These are phyloP conservation scores for Drosophila neoperkinsi DNA, from an alignment of 2,888 invertebrate species.

Conservation along the genomic window DNA sequence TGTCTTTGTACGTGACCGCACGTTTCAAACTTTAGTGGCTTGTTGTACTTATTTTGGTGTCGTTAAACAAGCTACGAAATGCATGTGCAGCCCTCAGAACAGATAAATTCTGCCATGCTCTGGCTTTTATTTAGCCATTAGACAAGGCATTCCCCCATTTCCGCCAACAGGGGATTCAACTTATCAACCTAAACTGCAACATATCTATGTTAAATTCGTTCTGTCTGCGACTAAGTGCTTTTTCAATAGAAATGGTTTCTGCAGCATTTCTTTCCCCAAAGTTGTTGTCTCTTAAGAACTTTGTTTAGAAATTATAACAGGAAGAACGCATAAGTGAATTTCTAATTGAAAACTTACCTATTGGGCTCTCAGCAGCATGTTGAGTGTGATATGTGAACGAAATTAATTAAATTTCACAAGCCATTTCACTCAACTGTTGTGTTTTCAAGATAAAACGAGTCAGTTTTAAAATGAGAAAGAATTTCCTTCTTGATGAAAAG, in stretches of 20 bases:
- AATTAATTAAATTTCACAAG: slow-evolving; percentile 47
- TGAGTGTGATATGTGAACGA: slow-evolving; percentile 19
- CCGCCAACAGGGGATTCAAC: slow-evolving; percentile 14
- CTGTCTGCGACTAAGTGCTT: slow-evolving; percentile 71
- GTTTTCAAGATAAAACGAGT: background rate
- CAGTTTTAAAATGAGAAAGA: background rate
- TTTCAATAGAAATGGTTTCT: slow-evolving; percentile 62
- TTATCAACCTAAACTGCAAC: slow-evolving; percentile 30
- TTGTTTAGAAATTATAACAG: slow-evolving; percentile 31
- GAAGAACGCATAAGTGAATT: slow-evolving; percentile 38
- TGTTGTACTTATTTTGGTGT: slow-evolving; percentile 57
- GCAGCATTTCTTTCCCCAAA: slow-evolving; percentile 26
- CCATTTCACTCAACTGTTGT: slow-evolving; percentile 24
- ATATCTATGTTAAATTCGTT: slow-evolving; percentile 53
- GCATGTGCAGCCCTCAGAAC: slow-evolving; percentile 63
- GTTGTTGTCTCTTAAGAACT: slow-evolving; percentile 27
- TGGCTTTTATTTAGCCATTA: slow-evolving; percentile 57
- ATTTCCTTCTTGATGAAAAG: slow-evolving; percentile 18
- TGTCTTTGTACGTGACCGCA: slow-evolving; percentile 58
- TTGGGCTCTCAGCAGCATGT: slow-evolving; percentile 2
- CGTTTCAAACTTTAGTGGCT: slow-evolving; percentile 36
- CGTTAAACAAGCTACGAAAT: slow-evolving; percentile 72
- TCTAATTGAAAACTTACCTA: slow-evolving; percentile 59
- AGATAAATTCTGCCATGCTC: slow-evolving; percentile 20
- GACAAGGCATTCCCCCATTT: slow-evolving; percentile 12